These are phyloP conservation scores for Spatulosminthurus flaviceps DNA, from an alignment of 2,888 invertebrate genomes.

Conservation along the genomic window DNA sequence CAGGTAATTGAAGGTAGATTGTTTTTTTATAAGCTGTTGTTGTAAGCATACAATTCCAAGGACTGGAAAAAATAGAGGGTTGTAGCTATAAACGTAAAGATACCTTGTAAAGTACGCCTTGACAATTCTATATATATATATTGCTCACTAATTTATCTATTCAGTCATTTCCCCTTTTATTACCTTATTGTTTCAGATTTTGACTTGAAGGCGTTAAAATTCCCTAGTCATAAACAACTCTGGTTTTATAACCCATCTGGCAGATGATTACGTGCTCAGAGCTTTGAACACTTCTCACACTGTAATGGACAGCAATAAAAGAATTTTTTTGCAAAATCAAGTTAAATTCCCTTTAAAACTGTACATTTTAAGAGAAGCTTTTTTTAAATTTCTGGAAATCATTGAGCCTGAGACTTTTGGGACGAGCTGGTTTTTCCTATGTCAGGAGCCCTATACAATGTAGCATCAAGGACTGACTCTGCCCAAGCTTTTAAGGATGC, in stretches of 20 bases:
- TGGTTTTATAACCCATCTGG: background rate
- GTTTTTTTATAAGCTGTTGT: too few relatives aligned
- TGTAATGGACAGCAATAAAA: background rate
- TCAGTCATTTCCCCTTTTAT: background rate
- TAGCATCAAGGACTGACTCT: background rate
- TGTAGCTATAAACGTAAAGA: too few relatives aligned
- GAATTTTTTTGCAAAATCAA: constrained; percentile 1
- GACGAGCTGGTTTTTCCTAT: background rate
- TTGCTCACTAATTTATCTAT: background rate
- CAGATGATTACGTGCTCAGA: background rate
- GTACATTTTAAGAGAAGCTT: too few relatives aligned
- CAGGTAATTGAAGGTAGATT: too few relatives aligned
- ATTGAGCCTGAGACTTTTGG: too few relatives aligned
- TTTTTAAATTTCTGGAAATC: too few relatives aligned
- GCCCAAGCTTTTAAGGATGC: too few relatives aligned
- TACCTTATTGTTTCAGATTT: constrained; percentile 7
- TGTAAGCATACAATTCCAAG: too few relatives aligned
- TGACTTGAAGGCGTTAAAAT: constrained; percentile 18
- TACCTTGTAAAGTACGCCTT: background rate
- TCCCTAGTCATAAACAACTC: background rate
- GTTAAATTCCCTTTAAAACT: constrained; percentile 1
- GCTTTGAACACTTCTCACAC: background rate
- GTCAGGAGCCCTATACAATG: background rate
- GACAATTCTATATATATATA: constrained; percentile 5
- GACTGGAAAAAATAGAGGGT: too few relatives aligned